Evolutionary conservation across 2,888 invertebrate genomes (phyloP).

Genomic region (Meiosimyza platycephala): DNA sequence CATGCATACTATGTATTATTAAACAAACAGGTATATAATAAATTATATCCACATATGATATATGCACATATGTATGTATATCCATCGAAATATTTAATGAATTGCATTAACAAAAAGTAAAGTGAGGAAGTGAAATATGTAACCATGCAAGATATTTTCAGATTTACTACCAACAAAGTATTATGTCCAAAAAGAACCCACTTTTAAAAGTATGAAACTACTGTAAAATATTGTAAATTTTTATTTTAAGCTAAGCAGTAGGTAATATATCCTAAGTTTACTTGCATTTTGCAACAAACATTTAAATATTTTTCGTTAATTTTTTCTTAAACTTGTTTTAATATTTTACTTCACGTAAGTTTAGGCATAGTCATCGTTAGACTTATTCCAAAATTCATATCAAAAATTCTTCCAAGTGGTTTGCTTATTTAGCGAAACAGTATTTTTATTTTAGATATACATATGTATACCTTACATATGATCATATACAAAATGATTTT

Average conservation of each 20-base stretch:
- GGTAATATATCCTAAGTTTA: constrained; percentile 21
- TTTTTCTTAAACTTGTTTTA: too few species aligned
- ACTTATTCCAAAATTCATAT: too few species aligned
- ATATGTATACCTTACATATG: too few species aligned
- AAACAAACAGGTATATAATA: constrained; percentile 7
- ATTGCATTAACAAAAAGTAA: neutral
- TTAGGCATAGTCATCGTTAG: too few species aligned
- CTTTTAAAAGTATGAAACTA: too few species aligned
- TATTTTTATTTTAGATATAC: too few species aligned
- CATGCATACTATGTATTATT: constrained; percentile 8
- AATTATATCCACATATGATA: neutral
- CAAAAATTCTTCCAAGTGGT: too few species aligned
- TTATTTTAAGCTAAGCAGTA: too few species aligned
- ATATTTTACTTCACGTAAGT: too few species aligned
- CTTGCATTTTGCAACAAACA: constrained; percentile 27
- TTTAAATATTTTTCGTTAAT: neutral
- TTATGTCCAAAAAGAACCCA: neutral
- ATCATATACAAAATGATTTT: too few species aligned
- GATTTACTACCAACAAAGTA: constrained; percentile 21
- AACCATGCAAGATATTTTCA: neutral
- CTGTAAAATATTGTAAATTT: too few species aligned
- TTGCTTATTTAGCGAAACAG: too few species aligned
- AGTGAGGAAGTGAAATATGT: neutral
- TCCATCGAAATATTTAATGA: neutral
- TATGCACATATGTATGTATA: neutral